Evolutionary conservation across 2,113 vertebrate species (phyloP).

Genomic region (Monarcha castaneiventris): DNA sequence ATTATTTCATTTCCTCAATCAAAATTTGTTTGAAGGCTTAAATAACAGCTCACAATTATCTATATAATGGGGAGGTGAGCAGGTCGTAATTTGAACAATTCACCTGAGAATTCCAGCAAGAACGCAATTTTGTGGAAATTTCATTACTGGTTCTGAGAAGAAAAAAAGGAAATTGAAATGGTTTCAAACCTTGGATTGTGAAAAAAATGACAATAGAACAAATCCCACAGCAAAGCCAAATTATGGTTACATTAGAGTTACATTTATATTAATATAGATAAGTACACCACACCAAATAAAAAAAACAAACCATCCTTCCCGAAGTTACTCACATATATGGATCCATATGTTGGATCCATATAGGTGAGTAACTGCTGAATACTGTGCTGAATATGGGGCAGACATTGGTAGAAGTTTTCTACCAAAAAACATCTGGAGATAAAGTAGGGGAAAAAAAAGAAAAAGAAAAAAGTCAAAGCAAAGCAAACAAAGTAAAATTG

Average conservation of each 20-base stretch:
- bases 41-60: neutral
- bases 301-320: neutral
- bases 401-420: neutral
- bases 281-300: neutral
- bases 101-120: neutral
- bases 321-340: neutral
- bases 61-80: neutral
- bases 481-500: conserved; percentile 12
- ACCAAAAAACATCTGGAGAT: neutral
- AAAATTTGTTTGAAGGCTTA: neutral
- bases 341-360: neutral
- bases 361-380: neutral
- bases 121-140: conserved; percentile 9
- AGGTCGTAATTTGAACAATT: neutral
- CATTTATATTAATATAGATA: neutral
- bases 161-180: neutral
- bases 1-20: neutral
- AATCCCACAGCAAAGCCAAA: neutral
- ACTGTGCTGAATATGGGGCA: neutral
- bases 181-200: neutral
- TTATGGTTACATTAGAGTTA: neutral
- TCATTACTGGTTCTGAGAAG: neutral
- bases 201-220: neutral
- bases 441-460: neutral
- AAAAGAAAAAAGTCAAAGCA: neutral